phyloP scores from a whole-genome alignment of 2,888 invertebrate species.

The Xylota sylvarum region DNA sequence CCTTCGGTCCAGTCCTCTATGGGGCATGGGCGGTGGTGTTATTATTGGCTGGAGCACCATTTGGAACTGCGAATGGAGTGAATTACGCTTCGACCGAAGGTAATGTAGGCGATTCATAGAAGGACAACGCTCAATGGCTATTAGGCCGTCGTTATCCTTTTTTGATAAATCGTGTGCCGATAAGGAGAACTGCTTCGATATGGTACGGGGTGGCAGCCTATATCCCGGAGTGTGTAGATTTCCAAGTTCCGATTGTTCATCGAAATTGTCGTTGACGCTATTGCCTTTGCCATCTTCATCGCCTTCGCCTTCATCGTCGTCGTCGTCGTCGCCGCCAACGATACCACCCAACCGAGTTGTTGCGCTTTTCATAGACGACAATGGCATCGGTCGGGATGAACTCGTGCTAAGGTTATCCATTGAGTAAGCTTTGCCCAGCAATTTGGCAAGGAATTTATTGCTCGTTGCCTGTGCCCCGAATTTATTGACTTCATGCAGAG shows the following conservation, averaged over 20 bases:
- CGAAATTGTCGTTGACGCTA: constrained; percentile 30
- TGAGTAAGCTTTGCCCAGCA: constrained; percentile 85
- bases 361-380: constrained; percentile 55
- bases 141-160: constrained; percentile 76
- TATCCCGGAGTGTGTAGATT: constrained; percentile 7
- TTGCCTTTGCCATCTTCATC: constrained; percentile 55
- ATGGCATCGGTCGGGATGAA: constrained; percentile 50
- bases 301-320: constrained; percentile 22
- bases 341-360: constrained; percentile 49
- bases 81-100: constrained; percentile 57
- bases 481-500: constrained; percentile 73
- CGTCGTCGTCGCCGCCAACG: constrained; percentile 23
- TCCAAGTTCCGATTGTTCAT: constrained; percentile 53
- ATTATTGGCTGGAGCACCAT: constrained; percentile 20
- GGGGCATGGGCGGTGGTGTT: constrained; percentile 17
- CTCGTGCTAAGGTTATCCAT: constrained; percentile 85
- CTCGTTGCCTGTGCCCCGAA: constrained; percentile 80
- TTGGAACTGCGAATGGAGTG: constrained; percentile 28
- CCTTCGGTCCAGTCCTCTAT: constrained; percentile 57
- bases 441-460: constrained; percentile 85
- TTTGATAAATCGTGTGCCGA: constrained; percentile 85
- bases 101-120: constrained; percentile 58
- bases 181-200: constrained; percentile 83
- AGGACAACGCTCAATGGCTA: constrained; percentile 54
- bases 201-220: constrained; percentile 77